Evolutionary conservation across 2,797 vertebrate genomes (phyloP).

Genomic region (Myioborus miniatus): DNA sequence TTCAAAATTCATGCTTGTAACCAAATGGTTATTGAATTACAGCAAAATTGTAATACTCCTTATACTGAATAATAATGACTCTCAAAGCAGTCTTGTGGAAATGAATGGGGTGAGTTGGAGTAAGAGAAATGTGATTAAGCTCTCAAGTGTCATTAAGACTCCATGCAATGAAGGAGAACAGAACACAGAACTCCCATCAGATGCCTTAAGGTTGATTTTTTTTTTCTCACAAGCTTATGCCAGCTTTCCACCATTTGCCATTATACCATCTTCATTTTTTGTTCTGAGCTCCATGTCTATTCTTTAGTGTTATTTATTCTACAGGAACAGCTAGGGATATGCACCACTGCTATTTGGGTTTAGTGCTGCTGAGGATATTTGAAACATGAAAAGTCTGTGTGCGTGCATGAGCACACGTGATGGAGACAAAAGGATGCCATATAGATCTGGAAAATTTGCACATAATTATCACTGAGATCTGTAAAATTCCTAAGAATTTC

Average conservation of each 20-base stretch:
- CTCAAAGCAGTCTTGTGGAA: not conserved
- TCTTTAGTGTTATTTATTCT: not conserved
- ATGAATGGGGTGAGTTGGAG: not conserved
- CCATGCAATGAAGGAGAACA: not conserved
- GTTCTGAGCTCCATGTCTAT: not conserved
- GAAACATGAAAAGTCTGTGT: not conserved
- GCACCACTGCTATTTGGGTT: not conserved
- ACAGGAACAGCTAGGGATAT: not conserved
- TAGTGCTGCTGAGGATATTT: not conserved
- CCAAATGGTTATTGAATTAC: not conserved
- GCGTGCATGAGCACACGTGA: not conserved
- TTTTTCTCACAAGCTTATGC: not conserved
- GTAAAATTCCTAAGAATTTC: not conserved
- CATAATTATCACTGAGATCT: not conserved
- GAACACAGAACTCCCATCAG: not conserved
- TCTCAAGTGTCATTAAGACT: not conserved
- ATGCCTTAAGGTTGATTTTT: not conserved
- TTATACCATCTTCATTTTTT: not conserved
- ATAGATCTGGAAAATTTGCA: not conserved
- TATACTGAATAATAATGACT: not conserved
- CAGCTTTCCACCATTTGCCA: not conserved
- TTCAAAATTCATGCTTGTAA: not conserved
- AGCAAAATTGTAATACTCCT: not conserved
- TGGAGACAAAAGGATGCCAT: not conserved
- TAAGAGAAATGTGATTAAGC: not conserved